Conservation (phyloP, 1,140 invertebrate species). For the Zaprionus tsacasi region DNA sequence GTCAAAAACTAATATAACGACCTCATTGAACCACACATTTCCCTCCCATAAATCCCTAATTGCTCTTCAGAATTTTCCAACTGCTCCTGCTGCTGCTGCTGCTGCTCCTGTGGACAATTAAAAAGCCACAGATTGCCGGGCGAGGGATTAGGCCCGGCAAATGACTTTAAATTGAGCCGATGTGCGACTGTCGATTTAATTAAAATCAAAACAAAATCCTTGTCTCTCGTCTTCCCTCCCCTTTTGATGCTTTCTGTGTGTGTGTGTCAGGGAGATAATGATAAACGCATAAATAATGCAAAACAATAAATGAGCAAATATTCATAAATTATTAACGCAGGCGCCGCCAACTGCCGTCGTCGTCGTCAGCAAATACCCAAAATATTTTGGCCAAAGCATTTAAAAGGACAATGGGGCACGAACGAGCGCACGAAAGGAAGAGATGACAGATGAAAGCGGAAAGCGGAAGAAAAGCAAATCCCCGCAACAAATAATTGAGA, state of each 20-base stretch:
- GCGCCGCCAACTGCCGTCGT: constrained; percentile 27
- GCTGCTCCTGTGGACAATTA: constrained; percentile 3
- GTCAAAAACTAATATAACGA: neutral
- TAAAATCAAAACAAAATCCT: constrained; percentile 80
- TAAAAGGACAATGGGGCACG: constrained; percentile 81
- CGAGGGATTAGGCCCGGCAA: constrained; percentile 59
- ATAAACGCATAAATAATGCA: constrained; percentile 80
- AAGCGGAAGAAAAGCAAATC: constrained; percentile 74
- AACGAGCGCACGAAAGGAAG: constrained; percentile 17
- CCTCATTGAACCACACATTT: neutral
- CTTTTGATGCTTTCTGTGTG: too few relatives aligned
- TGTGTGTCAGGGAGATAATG: constrained; percentile 57
- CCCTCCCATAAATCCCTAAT: constrained; percentile 14
- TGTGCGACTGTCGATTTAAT: constrained; percentile 76
- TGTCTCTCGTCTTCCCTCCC: constrained; percentile 34
- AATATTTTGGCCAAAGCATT: constrained; percentile 80
- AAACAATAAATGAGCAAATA: constrained; percentile 82
- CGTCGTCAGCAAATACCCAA: constrained; percentile 60
- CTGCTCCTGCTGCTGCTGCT: neutral
- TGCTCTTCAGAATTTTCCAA: constrained; percentile 5
- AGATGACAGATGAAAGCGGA: constrained; percentile 51
- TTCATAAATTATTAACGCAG: constrained; percentile 80
- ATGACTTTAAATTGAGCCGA: constrained; percentile 77
- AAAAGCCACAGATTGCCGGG: constrained; percentile 4
- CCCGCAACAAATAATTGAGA: constrained; percentile 83